phyloP scores from a whole-genome alignment of 1,140 invertebrate species.

The Mactra quadrangularis region DNA sequence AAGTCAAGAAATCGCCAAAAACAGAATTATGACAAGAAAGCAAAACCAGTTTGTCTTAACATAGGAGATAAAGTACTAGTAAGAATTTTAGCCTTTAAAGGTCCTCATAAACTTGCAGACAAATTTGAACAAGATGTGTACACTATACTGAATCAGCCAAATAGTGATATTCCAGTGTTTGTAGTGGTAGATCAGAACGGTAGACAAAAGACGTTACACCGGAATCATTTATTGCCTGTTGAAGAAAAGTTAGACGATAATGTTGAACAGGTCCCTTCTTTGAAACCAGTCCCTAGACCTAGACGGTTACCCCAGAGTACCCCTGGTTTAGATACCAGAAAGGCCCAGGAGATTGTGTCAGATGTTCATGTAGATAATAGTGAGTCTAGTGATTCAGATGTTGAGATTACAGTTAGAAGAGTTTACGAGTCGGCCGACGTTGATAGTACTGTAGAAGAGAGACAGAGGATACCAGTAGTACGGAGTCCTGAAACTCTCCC shows the following conservation, averaged over 20 bases:
- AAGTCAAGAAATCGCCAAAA: conserved; percentile 18
- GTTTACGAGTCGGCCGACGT: no score
- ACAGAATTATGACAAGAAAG: no score
- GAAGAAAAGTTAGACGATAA: no score
- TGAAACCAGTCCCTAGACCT: neutral
- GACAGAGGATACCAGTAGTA: no score
- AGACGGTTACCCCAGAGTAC: neutral
- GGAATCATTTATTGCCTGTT: conserved; percentile 5
- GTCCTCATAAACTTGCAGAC: conserved; percentile 19
- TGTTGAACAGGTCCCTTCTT: neutral
- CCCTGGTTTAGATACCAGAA: no score
- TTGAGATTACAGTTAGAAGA: no score
- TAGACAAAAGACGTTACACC: conserved; percentile 4
- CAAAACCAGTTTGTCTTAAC: neutral
- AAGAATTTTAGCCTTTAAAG: conserved; percentile 10
- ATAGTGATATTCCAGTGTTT: no score
- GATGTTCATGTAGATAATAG: neutral
- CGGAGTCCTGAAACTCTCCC: no score
- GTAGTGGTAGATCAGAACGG: no score
- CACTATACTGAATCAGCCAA: no score
- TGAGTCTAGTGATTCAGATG: conserved; percentile 17
- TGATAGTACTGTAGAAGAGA: no score
- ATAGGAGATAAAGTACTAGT: conserved; percentile 20
- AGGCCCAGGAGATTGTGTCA: neutral
- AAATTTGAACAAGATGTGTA: neutral